Evolutionary conservation across 2,113 vertebrate genomes (phyloP).

Genomic region (Datnioides undecimradiatus): DNA sequence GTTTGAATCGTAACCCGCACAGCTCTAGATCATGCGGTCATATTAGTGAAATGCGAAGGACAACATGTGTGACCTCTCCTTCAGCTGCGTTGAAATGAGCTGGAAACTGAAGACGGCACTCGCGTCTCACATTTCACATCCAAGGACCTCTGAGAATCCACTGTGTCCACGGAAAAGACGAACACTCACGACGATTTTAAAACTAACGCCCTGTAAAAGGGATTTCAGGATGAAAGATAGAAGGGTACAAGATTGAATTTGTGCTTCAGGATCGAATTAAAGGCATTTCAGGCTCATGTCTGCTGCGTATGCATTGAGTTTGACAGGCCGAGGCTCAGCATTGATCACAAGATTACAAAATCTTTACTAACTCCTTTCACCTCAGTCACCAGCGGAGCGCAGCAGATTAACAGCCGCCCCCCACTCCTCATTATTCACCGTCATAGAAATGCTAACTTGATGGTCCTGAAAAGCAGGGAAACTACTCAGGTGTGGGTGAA

Average conservation of each 20-base stretch:
- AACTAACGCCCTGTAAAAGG: neutral
- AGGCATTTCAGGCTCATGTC: constrained; percentile 42
- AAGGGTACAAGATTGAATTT: constrained; percentile 52
- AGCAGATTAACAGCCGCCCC: constrained; percentile 66
- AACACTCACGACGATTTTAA: too few relatives aligned
- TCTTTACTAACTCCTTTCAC: constrained; percentile 79
- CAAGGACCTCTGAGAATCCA: constrained; percentile 50
- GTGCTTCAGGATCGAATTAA: constrained; percentile 61
- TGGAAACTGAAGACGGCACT: constrained; percentile 65
- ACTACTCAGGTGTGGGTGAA: constrained; percentile 65
- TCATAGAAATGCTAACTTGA: constrained; percentile 61
- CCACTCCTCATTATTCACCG: constrained; percentile 58
- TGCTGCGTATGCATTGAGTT: constrained; percentile 35
- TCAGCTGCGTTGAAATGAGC: constrained; percentile 63
- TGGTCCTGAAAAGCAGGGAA: constrained; percentile 61
- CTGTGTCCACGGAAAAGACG: constrained; percentile 28
- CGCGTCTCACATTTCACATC: constrained; percentile 70
- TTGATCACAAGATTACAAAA: constrained; percentile 81
- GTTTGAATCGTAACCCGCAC: constrained; percentile 9
- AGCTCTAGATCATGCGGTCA: constrained; percentile 54
- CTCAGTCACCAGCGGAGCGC: constrained; percentile 59
- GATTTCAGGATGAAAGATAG: neutral
- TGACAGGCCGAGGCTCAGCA: constrained; percentile 67
- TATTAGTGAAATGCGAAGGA: constrained; percentile 45
- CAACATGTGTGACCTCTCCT: constrained; percentile 74